phyloP scores from a whole-genome alignment of 2,113 vertebrate genomes.

The Mustelus asterias region DNA sequence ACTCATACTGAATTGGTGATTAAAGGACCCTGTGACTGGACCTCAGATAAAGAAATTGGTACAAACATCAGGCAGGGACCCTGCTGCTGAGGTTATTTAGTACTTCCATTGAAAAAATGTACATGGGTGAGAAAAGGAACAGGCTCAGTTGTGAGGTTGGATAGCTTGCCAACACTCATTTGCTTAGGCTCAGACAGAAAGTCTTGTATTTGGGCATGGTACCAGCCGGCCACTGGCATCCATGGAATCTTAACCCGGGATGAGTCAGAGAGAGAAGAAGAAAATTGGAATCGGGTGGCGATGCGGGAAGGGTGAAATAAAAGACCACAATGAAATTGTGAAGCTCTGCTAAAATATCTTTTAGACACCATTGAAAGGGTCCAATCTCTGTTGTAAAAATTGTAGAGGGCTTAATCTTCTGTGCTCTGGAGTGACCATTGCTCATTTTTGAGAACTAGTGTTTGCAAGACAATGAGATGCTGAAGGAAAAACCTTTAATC shows the following conservation, averaged over 20 bases:
- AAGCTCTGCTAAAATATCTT: not conserved
- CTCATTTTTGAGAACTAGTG: not conserved
- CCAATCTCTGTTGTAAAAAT: not conserved
- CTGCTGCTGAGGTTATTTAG: not conserved
- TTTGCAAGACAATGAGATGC: not conserved
- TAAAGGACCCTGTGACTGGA: not conserved
- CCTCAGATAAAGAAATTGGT: not conserved
- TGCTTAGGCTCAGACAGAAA: not conserved
- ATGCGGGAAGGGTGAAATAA: not conserved
- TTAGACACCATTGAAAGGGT: not conserved
- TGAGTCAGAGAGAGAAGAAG: not conserved
- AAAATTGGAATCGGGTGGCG: not conserved
- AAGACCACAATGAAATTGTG: not conserved
- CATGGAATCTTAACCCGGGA: not conserved
- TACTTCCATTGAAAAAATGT: not conserved
- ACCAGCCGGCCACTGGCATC: not conserved
- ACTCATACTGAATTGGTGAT: not conserved
- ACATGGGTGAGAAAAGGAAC: not conserved
- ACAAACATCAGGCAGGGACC: not conserved
- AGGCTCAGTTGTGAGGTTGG: not conserved
- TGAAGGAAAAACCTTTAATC: not conserved
- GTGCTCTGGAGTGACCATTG: not conserved
- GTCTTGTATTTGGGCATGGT: not conserved
- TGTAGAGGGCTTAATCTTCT: not conserved
- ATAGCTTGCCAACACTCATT: not conserved